Conservation (phyloP, 2,888 invertebrate genomes). For the Meloe dianella region DNA sequence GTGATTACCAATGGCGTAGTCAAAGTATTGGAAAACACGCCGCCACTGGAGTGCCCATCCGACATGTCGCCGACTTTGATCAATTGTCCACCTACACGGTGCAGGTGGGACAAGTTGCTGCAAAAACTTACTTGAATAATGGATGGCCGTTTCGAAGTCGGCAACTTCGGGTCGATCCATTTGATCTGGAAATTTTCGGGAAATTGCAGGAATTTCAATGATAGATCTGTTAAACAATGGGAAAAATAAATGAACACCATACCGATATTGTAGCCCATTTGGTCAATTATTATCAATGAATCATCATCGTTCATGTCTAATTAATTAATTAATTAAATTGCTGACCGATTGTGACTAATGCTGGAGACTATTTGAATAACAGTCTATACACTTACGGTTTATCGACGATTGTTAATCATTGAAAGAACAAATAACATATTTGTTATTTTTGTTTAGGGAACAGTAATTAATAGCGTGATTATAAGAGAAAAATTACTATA, state of each 20-base stretch:
- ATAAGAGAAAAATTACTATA: neutral
- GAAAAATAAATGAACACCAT: slow-evolving; percentile 14
- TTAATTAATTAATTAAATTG: neutral
- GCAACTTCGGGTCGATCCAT: slow-evolving; percentile 62
- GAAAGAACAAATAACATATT: slow-evolving; percentile 28
- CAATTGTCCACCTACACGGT: too few relatives aligned
- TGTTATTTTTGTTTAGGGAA: slow-evolving; percentile 19
- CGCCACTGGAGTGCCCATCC: too few relatives aligned
- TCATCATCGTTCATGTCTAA: slow-evolving; percentile 12
- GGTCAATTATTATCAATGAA: slow-evolving; percentile 25
- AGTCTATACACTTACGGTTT: slow-evolving; percentile 10
- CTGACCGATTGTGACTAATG: neutral
- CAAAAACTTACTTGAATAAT: slow-evolving; percentile 64
- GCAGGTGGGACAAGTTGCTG: too few relatives aligned
- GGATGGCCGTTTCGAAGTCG: slow-evolving; percentile 68
- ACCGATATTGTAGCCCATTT: slow-evolving; percentile 26
- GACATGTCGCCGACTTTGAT: too few relatives aligned
- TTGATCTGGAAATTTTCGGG: slow-evolving; percentile 64
- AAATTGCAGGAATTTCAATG: slow-evolving; percentile 43
- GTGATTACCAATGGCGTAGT: too few relatives aligned
- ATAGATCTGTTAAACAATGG: slow-evolving; percentile 23
- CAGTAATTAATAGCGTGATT: slow-evolving; percentile 2
- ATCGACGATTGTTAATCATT: slow-evolving; percentile 23
- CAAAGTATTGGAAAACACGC: too few relatives aligned
- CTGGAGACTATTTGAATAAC: neutral